Evolutionary conservation across 2,888 invertebrate genomes (phyloP).

Genomic region (Lapara coniferarum): DNA sequence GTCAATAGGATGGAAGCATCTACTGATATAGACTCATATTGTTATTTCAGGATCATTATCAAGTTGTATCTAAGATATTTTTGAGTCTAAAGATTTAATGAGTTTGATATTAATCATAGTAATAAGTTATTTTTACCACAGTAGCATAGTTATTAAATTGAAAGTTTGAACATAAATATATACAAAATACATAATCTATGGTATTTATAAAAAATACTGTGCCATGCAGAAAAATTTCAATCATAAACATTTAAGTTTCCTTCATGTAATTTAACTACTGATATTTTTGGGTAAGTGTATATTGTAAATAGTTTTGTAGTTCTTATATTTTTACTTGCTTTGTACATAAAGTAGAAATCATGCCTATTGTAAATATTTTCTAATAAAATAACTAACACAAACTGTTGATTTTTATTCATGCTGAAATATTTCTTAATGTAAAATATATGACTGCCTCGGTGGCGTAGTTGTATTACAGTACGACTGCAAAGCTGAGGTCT

Average conservation of each 20-base stretch:
- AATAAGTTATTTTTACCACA: background rate
- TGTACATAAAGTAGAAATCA: conserved; percentile 37
- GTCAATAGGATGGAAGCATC: too few relatives aligned
- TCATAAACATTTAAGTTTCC: background rate
- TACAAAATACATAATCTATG: background rate
- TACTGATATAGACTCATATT: too few relatives aligned
- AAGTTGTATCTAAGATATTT: too few relatives aligned
- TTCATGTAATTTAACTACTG: conserved; percentile 18
- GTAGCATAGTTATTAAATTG: background rate
- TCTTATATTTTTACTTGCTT: conserved; percentile 27
- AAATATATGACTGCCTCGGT: too few relatives aligned
- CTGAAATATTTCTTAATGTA: background rate
- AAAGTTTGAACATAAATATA: background rate
- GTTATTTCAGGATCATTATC: too few relatives aligned
- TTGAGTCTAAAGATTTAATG: background rate
- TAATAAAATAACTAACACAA: conserved; percentile 36
- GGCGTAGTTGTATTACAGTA: too few relatives aligned
- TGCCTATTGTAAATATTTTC: conserved; percentile 40
- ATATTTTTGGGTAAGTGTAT: conserved; percentile 33
- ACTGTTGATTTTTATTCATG: conserved; percentile 35
- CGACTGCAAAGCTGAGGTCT: too few relatives aligned
- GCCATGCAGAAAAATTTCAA: background rate
- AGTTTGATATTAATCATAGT: background rate
- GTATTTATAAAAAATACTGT: background rate
- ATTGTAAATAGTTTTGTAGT: conserved; percentile 35